phyloP scores from a whole-genome alignment of 2,113 vertebrate species.

The Athene noctua region DNA sequence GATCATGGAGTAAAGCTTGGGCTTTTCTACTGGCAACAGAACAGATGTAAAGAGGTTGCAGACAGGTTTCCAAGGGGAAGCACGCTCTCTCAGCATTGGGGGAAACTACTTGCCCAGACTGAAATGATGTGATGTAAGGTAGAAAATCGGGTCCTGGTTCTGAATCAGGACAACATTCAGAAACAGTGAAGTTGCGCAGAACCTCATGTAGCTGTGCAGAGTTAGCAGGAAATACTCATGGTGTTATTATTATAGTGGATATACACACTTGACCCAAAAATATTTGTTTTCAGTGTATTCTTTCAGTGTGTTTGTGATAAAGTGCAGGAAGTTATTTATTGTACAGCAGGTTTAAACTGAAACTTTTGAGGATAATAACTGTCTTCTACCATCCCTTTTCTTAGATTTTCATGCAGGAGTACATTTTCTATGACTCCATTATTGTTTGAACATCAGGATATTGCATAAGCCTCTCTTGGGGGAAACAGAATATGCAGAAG shows the following conservation, averaged over 20 bases:
- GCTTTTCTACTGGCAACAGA: background rate
- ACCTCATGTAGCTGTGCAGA: background rate
- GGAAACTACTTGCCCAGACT: background rate
- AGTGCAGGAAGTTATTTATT: slow-evolving; percentile 43
- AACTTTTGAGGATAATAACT: slow-evolving; percentile 36
- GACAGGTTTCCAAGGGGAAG: background rate
- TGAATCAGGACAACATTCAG: rapidly evolving
- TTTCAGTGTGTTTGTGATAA: slow-evolving; percentile 13
- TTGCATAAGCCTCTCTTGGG: slow-evolving; percentile 64
- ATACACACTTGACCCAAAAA: background rate
- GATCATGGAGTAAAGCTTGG: background rate
- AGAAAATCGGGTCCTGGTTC: background rate
- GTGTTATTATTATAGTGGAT: background rate
- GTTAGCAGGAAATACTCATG: background rate
- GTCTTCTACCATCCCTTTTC: background rate
- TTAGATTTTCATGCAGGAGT: slow-evolving; percentile 1
- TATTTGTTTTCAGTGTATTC: background rate
- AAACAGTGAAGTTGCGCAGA: background rate
- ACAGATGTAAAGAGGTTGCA: background rate
- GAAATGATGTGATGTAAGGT: background rate
- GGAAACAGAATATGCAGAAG: slow-evolving; percentile 26
- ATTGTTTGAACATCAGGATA: slow-evolving; percentile 60
- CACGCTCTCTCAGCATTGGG: rapidly evolving
- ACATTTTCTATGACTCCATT: slow-evolving; percentile 64
- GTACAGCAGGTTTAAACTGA: slow-evolving; percentile 64